Base-by-base conservation (phyloP, 2,888 invertebrate species). In the Agriotes lineatus region DNA sequence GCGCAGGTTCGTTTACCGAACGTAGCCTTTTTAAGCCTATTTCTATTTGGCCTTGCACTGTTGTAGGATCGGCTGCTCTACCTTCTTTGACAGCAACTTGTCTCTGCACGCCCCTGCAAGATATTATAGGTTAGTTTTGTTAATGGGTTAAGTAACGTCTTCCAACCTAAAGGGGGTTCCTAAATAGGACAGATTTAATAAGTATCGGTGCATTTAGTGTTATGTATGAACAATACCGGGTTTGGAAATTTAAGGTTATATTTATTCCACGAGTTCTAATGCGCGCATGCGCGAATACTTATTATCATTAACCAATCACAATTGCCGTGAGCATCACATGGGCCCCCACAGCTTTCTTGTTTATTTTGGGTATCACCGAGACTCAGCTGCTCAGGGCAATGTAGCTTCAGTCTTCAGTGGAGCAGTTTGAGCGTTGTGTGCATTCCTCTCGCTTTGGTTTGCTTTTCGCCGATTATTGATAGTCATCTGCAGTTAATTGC, bases 1-100 rank as follows among this genome's bases (percentile, higher is more conserved):
- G 82, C 35, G 81, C 79, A 14, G 92, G 90, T 75, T 86, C 86
- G 79, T 88, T 89, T 9, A 82, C 71, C 1, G 91, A 88, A 42
- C 82, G 83, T 10, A 93, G 78, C 67, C 82, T 85, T 44, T 83
- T 78, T 30, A 94, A 84, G 5, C 88, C 91, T 74, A 88, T 81
- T 84, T 94, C 94, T 75, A 94, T 77, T 65, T 89, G 85, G 22
- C 94, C 94, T 85, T 95, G 94, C 12, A 95, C 82, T 19, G 91
- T 90, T 52, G 86, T 84, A 9, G 89, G 88, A 79, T 94, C 93
- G 37, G 87, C 79, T 45, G 85, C 0, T 67, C 42, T 10, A 12
- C 37, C n/a, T 25, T 58, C 85, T 16, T 81, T 80, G 70, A 86
- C 86, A 45, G 85, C 79, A 75, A 87, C 81, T 76, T 90, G 85